Percentiles rank a stretch among this genome's conserved stretches.
Conservation (phyloP, 2,888 invertebrate genomes). For the Pemphredon lugubris region DNA sequence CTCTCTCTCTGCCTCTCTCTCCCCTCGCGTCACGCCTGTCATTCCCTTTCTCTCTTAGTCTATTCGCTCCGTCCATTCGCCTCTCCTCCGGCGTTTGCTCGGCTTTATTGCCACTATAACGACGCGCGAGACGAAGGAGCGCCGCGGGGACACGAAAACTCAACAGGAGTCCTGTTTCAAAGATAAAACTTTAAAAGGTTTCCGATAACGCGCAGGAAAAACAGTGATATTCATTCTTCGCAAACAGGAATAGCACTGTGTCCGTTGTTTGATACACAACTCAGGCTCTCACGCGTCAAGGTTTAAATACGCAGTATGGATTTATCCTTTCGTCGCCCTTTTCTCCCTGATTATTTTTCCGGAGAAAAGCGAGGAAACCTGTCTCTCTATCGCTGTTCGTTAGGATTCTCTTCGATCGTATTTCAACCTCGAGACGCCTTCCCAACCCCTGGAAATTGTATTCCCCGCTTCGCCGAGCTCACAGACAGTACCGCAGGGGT, state of each 20-base stretch:
- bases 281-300: too few relatives aligned
- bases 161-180: neutral
- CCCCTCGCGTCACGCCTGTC: neutral
- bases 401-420: too few relatives aligned
- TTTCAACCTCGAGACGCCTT: too few relatives aligned
- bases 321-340: too few relatives aligned
- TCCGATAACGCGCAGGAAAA: neutral
- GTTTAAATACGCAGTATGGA: too few relatives aligned
- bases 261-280: too few relatives aligned
- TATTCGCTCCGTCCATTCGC: neutral
- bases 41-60: neutral
- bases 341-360: too few relatives aligned
- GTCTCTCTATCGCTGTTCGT: too few relatives aligned
- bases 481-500: neutral
- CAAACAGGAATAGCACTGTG: too few relatives aligned
- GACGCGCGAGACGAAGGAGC: constrained; percentile 5
- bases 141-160: neutral
- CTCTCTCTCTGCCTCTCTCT: neutral
- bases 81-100: neutral
- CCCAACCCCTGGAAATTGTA: constrained; percentile 15
- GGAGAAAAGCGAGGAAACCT: too few relatives aligned
- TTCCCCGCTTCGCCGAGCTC: constrained; percentile 11
- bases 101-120: constrained; percentile 21
- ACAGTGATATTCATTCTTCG: neutral
- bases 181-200: constrained; percentile 9